Base-by-base conservation (phyloP, 2,888 invertebrate genomes). In the Microctonus aethiopoides region DNA sequence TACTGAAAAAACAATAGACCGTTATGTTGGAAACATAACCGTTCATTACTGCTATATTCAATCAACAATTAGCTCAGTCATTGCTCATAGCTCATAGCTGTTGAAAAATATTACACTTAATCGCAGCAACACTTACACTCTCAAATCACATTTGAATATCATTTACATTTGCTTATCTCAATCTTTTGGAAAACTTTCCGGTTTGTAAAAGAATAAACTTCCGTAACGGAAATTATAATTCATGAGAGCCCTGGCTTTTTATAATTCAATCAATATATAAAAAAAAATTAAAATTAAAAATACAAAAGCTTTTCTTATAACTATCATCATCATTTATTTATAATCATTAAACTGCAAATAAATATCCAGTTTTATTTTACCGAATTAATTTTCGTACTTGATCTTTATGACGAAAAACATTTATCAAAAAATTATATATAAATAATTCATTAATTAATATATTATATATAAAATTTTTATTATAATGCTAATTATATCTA, bases 1-100 rank as follows among this genome's bases (percentile, higher is more conserved):
- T 83, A 77, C 78, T 72, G 75, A 75, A 72, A 78, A 79, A 83
- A 84, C 83, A 83, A 84, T 84, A 79, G 81, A 74, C 73, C 75
- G 80, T 77, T 80, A 78, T 78, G 73, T 76, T 77, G 75, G 75
- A 77, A 80, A 79, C 78, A 83, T 77, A 71, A 76, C 74, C 75
- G 70, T 75, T 68, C 70, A 66, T 76, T 76, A 77, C 76, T 76
- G 74, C 62, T 67, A 74, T 71, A 74, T 79, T 80, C 74, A 66
- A 73, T 82, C 81, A 82, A 83, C 81, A 82, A 78, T 78, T 74
- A 70, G 68, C 72, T n/a, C n/a, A n/a, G n/a, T n/a, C n/a, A n/a
- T 62, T 74, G 68, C 71, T 66, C 74, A 69, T 63, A 62, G 72
- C 74, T 75, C 74, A 72, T 69, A 67, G 71, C 54, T 79, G 76